phyloP scores from a whole-genome alignment of 2,888 invertebrate species.

The Shargacucullia verbasci region DNA sequence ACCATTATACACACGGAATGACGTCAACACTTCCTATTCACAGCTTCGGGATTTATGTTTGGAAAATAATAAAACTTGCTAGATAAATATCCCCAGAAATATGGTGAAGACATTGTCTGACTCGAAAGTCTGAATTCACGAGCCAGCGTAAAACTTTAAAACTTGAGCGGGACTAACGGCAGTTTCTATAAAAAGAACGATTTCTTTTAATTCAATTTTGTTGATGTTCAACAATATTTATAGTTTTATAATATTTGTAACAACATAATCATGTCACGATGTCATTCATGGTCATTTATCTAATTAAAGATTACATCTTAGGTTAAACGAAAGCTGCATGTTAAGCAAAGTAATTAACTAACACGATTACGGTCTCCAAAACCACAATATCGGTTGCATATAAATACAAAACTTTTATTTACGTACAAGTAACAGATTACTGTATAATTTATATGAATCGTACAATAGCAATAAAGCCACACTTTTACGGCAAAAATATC shows the following conservation, averaged over 20 bases:
- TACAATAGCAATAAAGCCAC: constrained; percentile 19
- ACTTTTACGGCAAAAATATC: constrained; percentile 1
- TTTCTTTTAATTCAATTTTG: constrained; percentile 68
- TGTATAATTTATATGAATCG: too few species aligned
- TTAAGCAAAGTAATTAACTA: too few species aligned
- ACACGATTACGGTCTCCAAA: too few species aligned
- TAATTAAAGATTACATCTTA: too few species aligned
- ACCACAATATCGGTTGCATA: too few species aligned
- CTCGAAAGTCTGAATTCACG: constrained; percentile 63
- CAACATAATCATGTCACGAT: constrained; percentile 19
- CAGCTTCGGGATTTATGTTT: constrained; percentile 20
- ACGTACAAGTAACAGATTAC: too few species aligned
- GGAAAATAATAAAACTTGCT: constrained; percentile 61
- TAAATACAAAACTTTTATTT: too few species aligned
- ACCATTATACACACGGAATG: constrained; percentile 50
- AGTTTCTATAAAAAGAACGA: constrained; percentile 63
- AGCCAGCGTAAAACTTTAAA: constrained; percentile 66
- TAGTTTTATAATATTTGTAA: constrained; percentile 27
- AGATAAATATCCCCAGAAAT: constrained; percentile 69
- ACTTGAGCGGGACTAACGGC: constrained; percentile 69
- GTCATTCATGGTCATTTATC: too few species aligned
- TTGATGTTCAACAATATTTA: constrained; percentile 47
- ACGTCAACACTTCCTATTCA: constrained; percentile 51
- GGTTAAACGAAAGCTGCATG: too few species aligned
- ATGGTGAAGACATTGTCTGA: constrained; percentile 71